Base-by-base conservation (phyloP, 2,797 vertebrate species). In the Falco berigora region DNA sequence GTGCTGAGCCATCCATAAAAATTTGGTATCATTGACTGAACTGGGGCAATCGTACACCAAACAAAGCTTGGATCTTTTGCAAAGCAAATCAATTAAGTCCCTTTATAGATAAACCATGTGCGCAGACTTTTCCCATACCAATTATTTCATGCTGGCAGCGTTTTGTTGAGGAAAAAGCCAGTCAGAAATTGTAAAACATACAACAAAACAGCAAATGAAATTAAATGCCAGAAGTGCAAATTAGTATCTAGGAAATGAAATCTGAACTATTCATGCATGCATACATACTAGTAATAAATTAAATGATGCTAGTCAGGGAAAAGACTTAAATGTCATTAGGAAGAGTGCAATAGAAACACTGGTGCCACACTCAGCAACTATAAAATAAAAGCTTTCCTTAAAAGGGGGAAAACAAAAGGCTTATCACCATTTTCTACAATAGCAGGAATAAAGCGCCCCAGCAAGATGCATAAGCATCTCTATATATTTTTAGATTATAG, bases 161-260 rank as follows among this genome's bases (percentile, higher is more conserved):
- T 77, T 87, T 58, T 79, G 86, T 77, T 90, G 55, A 92, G 63
- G 74, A 56, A 79, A 90, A 92, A 92, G 56, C 71, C 63, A 79
- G 59, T 88, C 90, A 90, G 71, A 90, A 92, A 74, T 71, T 40
- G 94, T 92, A 96, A 94, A 94, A 93, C 61, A 93, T 64, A 84
- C 80, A 94, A 52, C 80, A 69, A 77, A 96, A 91, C 86, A 93
- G 85, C 86, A 96, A 95, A 93, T 88, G 88, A 95, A 96, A 94
- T 96, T 90, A 95, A 90, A 95, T 92, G 91, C 77, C 91, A 90
- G 85, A 90, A 93, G 94, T 92, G 91, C 55, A 97, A 96, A 95
- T 88, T 79, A 82, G 71, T 82, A 49, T 88, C 83, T 96, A 95
- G 80, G 77, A 95, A 95, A 95, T 79, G 67, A 92, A 93, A 93